Evolutionary conservation across 2,113 vertebrate species (phyloP), one percentile per base, ranked within the genome.

Genomic region (Rhinolophus sinicus): DNA sequence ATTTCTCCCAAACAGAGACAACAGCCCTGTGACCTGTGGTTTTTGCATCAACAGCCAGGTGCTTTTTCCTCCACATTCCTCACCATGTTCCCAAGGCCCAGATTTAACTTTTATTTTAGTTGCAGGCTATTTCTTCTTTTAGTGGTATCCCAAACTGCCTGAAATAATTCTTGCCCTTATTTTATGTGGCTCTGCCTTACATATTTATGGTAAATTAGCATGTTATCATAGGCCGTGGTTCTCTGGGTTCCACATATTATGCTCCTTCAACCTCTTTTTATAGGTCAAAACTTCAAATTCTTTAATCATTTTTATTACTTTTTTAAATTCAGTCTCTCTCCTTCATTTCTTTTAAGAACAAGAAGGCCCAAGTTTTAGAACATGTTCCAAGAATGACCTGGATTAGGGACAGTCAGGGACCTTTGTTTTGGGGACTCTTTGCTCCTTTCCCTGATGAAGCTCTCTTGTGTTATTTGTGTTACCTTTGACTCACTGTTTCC

Each of bases 61-160:
- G 7, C 73, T 83, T 78, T 62, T 33, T 44, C 28, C 77, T 38
- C n/a, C 22, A 19, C 14, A 40, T 11, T 38, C n/a, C 14, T 54
- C 28, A 26, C 47, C 76, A 3, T n/a, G 33, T 88, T 93, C 91
- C 94, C 91, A 93, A 84, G 90, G 87, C 94, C 81, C 76, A 87
- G 80, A 97, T 95, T 97, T 93, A 89, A 97, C 92, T 93, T 94
- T 97, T 97, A 97, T 97, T 97, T 90, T 96, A 96, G 96, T 96
- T 94, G 97, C 90, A 96, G 97, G 89, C 93, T 96, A 97, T 95
- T 97, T 97, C 93, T 93, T 93, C 95, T 91, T 95, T 94, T 88
- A 97, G 95, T 97, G 96, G 95, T 95, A 87, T 93, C 96, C 95
- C 94, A 87, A 92, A 95, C 83, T 97, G 88, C 97, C 91, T 94